Percentiles rank a stretch among this genome's conserved stretches.
Conservation (phyloP, 2,797 vertebrate genomes). For the Enteromius mattozi region DNA sequence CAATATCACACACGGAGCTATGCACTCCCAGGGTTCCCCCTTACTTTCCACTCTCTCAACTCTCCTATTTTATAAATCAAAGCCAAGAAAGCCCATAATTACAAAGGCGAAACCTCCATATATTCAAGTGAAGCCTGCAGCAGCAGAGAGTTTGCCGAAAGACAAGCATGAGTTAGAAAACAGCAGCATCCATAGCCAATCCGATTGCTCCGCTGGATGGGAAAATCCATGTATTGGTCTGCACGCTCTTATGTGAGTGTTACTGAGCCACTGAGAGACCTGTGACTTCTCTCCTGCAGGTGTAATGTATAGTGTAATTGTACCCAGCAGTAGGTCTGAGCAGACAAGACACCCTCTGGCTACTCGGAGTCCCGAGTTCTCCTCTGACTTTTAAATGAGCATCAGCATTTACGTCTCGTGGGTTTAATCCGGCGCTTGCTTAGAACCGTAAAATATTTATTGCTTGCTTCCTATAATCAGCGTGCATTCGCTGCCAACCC, state of each 20-base stretch:
- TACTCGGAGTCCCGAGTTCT: slow-evolving; percentile 14
- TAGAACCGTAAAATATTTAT: slow-evolving; percentile 60
- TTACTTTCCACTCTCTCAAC: not conserved
- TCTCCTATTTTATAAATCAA: not conserved
- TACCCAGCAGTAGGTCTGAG: slow-evolving; percentile 32
- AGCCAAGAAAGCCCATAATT: not conserved
- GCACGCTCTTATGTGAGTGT: not conserved
- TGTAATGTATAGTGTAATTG: slow-evolving; percentile 38
- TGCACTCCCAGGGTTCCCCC: not conserved
- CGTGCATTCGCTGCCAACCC: slow-evolving; percentile 30
- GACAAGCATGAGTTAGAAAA: not conserved
- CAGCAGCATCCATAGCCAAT: not conserved
- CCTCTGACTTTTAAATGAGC: slow-evolving; percentile 55
- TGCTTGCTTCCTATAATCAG: slow-evolving; percentile 57
- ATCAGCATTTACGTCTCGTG: slow-evolving; percentile 46
- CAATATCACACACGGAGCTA: not conserved
- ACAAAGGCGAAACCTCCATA: not conserved
- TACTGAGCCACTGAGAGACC: slow-evolving; percentile 10
- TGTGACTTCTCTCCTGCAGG: slow-evolving; percentile 29
- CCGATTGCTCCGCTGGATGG: not conserved
- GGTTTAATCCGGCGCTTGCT: slow-evolving; percentile 52
- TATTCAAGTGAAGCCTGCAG: not conserved
- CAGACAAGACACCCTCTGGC: slow-evolving; percentile 37
- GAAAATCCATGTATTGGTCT: slow-evolving; percentile 26
- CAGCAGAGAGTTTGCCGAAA: not conserved